Base-by-base conservation (phyloP, 1,140 invertebrate species). In the Limonius californicus region DNA sequence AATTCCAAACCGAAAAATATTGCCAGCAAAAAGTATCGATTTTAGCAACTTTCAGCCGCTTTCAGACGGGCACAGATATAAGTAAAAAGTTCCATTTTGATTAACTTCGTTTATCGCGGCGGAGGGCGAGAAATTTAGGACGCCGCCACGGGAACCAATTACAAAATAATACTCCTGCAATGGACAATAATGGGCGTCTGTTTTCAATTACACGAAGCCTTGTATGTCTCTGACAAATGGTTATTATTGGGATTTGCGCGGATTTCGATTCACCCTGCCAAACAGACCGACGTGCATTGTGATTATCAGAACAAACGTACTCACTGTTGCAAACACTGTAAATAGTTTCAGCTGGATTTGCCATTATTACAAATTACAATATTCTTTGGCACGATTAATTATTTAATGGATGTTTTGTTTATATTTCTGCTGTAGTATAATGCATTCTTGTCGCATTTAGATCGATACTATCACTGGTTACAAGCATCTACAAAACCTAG, bases 161-260 rank as follows among this genome's bases (percentile, higher is more conserved):
- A 62, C 53, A 53, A 56, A 62, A 62, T 56, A 62, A 53, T 56
- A 27, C 60, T 62, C 27, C 54, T 54, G 45, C 43, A 56, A 32
- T 62, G 61, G 56, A 63, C 54, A 58, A 63, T 57, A 54, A 50
- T 18, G 20, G 45, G 16, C 45, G 45, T 50, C 61, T 47, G 61
- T 53, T 63, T 63, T 63, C 61, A 63, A 63, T 63, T 63, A 63
- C 39, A 54, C 57, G 14, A 50, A 50, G 47, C 61, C 30, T 18
- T 58, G 45, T 43, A 54, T 56, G 55, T 58, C 56, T 20, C 54
- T 63, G 61, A 63, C 54, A 58, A 63, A 63, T 54, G 61, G 61
- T 63, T 63, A 63, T 50, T 50, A 50, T 57, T 20, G 45, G 55
- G 56, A 63, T 63, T 63, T 58, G 55, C 43, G 47, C 45, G 47